These are phyloP conservation scores for Drosophila rellima DNA, from an alignment of 2,888 invertebrate species.

Conservation along the genomic window DNA sequence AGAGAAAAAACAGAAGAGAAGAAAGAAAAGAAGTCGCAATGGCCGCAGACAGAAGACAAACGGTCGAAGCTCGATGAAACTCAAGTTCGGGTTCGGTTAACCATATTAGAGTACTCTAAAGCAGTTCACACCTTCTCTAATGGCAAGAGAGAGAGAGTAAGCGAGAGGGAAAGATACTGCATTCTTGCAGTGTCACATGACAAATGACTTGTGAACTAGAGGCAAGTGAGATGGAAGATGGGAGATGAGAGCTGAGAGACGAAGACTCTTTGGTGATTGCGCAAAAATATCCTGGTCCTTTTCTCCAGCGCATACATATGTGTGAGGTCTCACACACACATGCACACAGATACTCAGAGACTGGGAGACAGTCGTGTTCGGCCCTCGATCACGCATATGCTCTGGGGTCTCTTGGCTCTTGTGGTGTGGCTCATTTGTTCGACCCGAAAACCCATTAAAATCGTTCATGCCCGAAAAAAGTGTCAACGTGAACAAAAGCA, in stretches of 20 bases:
- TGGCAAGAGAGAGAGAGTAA: slow-evolving; percentile 15
- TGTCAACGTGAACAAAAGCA: slow-evolving; percentile 86
- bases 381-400: slow-evolving; percentile 73
- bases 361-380: slow-evolving; percentile 16
- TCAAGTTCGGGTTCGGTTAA: slow-evolving; percentile 24
- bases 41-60: slow-evolving; percentile 60
- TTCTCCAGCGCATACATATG: slow-evolving; percentile 40
- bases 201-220: slow-evolving; percentile 61
- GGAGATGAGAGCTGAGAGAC: slow-evolving; percentile 5
- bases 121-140: slow-evolving; percentile 64
- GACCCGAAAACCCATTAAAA: slow-evolving; percentile 78
- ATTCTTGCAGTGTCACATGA: slow-evolving; percentile 78
- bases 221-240: slow-evolving; percentile 10
- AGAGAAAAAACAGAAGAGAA: slow-evolving; percentile 15
- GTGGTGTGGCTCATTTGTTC: slow-evolving; percentile 73
- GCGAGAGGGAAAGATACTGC: slow-evolving; percentile 14
- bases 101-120: slow-evolving; percentile 7
- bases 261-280: slow-evolving; percentile 65
- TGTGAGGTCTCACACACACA: slow-evolving; percentile 53
- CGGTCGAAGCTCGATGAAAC: slow-evolving; percentile 48
- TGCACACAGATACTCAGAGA: not conserved
- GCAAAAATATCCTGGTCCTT: slow-evolving; percentile 72
- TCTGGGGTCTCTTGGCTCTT: slow-evolving; percentile 29
- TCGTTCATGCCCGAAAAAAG: slow-evolving; percentile 85
- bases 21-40: slow-evolving; percentile 39